Evolutionary conservation across 2,797 vertebrate genomes (phyloP).

Genomic region (Anolis apletophallus): DNA sequence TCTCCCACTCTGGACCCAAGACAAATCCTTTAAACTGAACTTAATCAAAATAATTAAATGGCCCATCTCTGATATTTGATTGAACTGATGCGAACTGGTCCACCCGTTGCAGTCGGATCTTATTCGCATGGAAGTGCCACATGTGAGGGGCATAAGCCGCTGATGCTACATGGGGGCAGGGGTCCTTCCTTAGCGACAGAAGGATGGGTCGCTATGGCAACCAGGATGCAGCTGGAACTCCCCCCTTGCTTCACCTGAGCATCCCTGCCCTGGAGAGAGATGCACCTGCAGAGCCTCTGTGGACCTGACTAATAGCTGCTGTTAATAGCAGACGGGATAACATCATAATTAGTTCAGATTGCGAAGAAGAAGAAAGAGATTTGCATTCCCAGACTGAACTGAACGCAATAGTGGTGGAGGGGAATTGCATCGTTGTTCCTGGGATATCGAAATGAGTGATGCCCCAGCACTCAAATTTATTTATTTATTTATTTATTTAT

Average conservation of each 20-base stretch:
- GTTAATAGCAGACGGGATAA: conserved; percentile 13
- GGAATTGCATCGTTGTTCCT: background rate
- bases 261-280: conserved; percentile 5
- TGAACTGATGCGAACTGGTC: no score
- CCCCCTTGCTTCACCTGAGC: conserved; percentile 26
- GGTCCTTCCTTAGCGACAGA: conserved; percentile 1
- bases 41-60: background rate
- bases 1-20: background rate
- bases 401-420: no score
- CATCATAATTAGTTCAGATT: conserved; percentile 26
- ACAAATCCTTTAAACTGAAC: background rate
- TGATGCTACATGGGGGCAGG: background rate
- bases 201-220: conserved; percentile 16
- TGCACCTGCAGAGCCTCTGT: background rate
- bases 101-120: background rate
- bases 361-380: background rate
- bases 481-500: no score
- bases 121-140: background rate
- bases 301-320: conserved; percentile 5
- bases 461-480: no score
- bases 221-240: conserved; percentile 5
- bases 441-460: background rate
- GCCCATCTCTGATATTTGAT: background rate
- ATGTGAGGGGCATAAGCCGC: background rate
- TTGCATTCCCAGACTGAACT: background rate